phyloP scores from a whole-genome alignment of 2,888 invertebrate genomes.

The Nemoura dubitans region DNA sequence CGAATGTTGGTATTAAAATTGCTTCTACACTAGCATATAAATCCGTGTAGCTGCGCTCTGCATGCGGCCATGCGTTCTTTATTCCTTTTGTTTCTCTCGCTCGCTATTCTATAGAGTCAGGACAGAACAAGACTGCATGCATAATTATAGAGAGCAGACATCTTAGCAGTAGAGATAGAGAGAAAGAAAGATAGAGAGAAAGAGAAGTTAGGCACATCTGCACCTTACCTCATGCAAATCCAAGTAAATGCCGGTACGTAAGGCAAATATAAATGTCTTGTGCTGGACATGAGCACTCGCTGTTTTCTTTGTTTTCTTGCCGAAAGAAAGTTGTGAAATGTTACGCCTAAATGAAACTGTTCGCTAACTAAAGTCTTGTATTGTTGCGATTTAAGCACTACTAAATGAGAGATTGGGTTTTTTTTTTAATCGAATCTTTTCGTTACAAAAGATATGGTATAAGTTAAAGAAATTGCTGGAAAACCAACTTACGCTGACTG shows the following conservation, averaged over 20 bases:
- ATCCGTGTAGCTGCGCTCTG: neutral
- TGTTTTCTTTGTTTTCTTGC: neutral
- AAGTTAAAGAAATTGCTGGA: neutral
- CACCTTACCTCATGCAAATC: too few species aligned
- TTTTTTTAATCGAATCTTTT: neutral
- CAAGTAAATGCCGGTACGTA: too few species aligned
- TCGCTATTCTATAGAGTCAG: neutral
- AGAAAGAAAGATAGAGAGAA: neutral
- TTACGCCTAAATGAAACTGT: neutral
- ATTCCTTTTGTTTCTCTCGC: neutral
- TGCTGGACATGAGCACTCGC: neutral
- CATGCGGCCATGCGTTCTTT: neutral
- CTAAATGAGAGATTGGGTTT: neutral
- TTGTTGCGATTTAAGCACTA: neutral
- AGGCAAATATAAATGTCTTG: neutral
- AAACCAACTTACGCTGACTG: slow-evolving; percentile 41
- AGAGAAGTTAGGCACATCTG: neutral
- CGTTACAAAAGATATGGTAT: neutral
- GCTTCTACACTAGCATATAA: neutral
- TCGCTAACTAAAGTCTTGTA: neutral
- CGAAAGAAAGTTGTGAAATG: neutral
- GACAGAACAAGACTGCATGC: neutral
- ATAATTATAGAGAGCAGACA: neutral
- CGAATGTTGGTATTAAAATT: neutral
- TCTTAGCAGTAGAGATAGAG: neutral